Evolutionary conservation across 2,113 vertebrate genomes (phyloP), one percentile per base, ranked within the genome.

Genomic region (Tupaia chinensis): DNA sequence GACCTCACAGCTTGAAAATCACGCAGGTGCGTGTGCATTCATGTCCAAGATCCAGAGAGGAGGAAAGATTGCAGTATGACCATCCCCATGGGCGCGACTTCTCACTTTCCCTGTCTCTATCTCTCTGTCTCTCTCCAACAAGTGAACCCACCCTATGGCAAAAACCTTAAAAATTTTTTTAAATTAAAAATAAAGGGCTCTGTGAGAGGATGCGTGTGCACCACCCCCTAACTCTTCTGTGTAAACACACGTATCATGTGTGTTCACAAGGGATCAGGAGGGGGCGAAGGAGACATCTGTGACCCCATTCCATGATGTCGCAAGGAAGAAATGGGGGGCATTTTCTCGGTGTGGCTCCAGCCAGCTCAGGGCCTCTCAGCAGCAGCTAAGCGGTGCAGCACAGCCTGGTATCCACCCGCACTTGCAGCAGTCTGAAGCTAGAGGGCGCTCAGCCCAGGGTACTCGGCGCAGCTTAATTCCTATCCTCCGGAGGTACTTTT

Each of bases 141-240:
- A 44, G 44, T 44, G 44, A 44, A 44, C 44, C 44, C 44, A 44
- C 44, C 44, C 44, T 44, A 44, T 44, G 44, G 44, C 44, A 44
- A 44, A 44, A 44, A 44, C n/a, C n/a, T n/a, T n/a, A n/a, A n/a
- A n/a, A n/a, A n/a, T n/a, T n/a, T n/a, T n/a, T n/a, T n/a, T n/a
- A n/a, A n/a, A 14, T 32, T 66, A 19, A 1, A 16, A 83, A 0
- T 61, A 61, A 80, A 7, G 25, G 63, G 53, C 53, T 72, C 79
- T 58, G 3, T 15, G n/a, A 60, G 22, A 77, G 34, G 53, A 2
- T 61, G 7, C 16, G 4, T 58, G 29, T 12, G n/a, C 25, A 12
- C 9, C 60, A 5, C 17, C 2, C 9, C 5, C 7, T 77, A 60
- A 53, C n/a, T 53, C 54, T 54, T 11, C 9, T 0, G 0, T 53